phyloP scores from a whole-genome alignment of 2,888 invertebrate species.

The Cylloceria caligata region DNA sequence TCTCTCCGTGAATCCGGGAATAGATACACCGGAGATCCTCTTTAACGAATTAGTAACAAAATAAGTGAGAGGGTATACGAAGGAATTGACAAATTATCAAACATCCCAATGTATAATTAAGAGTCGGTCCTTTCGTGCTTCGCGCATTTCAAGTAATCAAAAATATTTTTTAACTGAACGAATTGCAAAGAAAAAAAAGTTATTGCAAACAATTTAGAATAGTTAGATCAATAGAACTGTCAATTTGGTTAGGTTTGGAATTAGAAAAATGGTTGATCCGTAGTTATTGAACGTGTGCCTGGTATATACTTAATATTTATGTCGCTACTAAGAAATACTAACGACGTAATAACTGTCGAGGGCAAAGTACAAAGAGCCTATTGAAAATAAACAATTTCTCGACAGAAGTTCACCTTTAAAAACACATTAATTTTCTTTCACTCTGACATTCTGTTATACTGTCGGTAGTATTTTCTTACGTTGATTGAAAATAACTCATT shows the following conservation, averaged over 20 bases:
- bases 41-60: slow-evolving; percentile 1
- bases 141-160: too few species aligned
- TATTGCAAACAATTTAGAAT: too few species aligned
- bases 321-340: not conserved
- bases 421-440: not conserved
- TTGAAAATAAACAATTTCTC: slow-evolving; percentile 10
- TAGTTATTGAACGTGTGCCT: not conserved
- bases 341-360: not conserved
- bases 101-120: too few species aligned
- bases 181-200: too few species aligned
- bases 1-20: slow-evolving; percentile 11
- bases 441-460: slow-evolving; percentile 29
- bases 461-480: not conserved
- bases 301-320: not conserved
- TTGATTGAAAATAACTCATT: not conserved
- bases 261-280: not conserved
- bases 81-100: not conserved
- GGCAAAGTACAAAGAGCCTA: not conserved
- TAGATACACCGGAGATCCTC: slow-evolving; percentile 7
- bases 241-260: not conserved
- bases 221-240: not conserved
- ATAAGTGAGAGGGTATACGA: not conserved
- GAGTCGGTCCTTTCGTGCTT: too few species aligned
- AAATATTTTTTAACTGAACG: too few species aligned
- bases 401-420: not conserved